These are phyloP conservation scores for Drosophila seguyi DNA, from an alignment of 1,140 invertebrate species.

Conservation along the genomic window DNA sequence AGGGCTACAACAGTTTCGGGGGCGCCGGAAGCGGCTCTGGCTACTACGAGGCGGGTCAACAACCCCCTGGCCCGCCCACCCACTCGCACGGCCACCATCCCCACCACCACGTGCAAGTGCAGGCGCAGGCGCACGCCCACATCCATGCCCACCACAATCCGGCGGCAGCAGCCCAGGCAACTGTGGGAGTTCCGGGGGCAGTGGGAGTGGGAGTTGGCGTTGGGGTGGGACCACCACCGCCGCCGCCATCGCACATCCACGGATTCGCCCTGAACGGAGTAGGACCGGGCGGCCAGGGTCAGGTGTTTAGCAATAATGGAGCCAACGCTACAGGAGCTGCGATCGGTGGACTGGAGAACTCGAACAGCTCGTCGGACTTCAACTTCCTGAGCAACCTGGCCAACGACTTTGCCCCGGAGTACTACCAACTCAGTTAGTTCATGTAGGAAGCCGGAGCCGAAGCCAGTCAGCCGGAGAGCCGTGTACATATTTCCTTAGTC, in stretches of 20 bases:
- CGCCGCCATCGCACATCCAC: slow-evolving; percentile 58
- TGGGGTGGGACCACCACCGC: slow-evolving; percentile 42
- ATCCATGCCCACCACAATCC: slow-evolving; percentile 85
- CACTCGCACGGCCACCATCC: slow-evolving; percentile 50
- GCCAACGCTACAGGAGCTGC: slow-evolving; percentile 37
- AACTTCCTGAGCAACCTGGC: slow-evolving; percentile 96
- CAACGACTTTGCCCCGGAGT: slow-evolving; percentile 96
- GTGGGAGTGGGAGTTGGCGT: slow-evolving; percentile 46
- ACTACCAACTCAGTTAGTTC: slow-evolving; percentile 88
- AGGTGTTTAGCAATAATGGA: slow-evolving; percentile 61
- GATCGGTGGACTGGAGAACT: slow-evolving; percentile 88
- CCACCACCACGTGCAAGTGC: slow-evolving; percentile 41
- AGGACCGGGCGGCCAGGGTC: slow-evolving; percentile 48
- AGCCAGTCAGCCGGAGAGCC: slow-evolving; percentile 15
- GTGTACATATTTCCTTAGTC: slow-evolving; percentile 66
- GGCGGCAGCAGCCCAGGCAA: slow-evolving; percentile 24
- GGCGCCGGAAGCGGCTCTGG: slow-evolving; percentile 26
- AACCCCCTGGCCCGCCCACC: slow-evolving; percentile 55
- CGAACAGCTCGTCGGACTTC: slow-evolving; percentile 95
- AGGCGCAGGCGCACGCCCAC: slow-evolving; percentile 85
- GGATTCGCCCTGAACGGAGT: slow-evolving; percentile 58
- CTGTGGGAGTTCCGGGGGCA: slow-evolving; percentile 22
- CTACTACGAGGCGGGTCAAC: slow-evolving; percentile 66
- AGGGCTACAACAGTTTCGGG: slow-evolving; percentile 78
- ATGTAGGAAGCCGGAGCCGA: slow-evolving; percentile 39